Evolutionary conservation across 2,888 invertebrate species (phyloP).

Genomic region (Teinopalpus imperialis): DNA sequence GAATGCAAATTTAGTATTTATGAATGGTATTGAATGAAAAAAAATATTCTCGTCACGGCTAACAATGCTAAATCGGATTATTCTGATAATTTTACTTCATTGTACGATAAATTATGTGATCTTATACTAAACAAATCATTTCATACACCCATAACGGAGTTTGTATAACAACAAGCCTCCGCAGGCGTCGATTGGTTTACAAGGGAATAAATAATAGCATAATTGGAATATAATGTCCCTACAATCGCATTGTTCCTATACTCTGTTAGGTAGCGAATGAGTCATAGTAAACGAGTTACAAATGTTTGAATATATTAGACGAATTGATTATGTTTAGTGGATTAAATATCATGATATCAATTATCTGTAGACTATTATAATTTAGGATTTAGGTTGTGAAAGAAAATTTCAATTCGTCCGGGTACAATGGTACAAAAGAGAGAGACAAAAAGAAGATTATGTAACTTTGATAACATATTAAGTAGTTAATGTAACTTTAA

Average conservation of each 20-base stretch:
- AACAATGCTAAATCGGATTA: no score
- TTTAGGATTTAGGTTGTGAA: no score
- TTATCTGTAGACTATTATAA: no score
- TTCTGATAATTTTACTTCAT: neutral
- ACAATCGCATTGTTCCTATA: constrained; percentile 19
- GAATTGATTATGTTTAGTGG: constrained; percentile 12
- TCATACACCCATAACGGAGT: neutral
- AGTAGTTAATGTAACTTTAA: no score
- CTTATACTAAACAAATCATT: neutral
- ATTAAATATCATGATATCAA: constrained; percentile 4
- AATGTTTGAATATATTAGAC: constrained; percentile 23
- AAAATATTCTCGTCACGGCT: no score
- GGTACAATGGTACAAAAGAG: no score
- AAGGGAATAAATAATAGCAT: constrained; percentile 22
- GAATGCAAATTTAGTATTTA: no score
- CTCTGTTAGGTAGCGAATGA: constrained; percentile 9
- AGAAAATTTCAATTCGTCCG: no score
- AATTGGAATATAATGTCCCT: constrained; percentile 23
- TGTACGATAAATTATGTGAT: neutral
- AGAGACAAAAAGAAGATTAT: no score
- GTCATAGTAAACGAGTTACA: constrained; percentile 18
- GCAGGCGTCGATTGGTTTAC: constrained; percentile 17
- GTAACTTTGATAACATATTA: no score
- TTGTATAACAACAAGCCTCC: neutral
- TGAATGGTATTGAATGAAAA: no score